Base-by-base conservation (phyloP, 2,888 invertebrate genomes). In the Oeneis ivallda region DNA sequence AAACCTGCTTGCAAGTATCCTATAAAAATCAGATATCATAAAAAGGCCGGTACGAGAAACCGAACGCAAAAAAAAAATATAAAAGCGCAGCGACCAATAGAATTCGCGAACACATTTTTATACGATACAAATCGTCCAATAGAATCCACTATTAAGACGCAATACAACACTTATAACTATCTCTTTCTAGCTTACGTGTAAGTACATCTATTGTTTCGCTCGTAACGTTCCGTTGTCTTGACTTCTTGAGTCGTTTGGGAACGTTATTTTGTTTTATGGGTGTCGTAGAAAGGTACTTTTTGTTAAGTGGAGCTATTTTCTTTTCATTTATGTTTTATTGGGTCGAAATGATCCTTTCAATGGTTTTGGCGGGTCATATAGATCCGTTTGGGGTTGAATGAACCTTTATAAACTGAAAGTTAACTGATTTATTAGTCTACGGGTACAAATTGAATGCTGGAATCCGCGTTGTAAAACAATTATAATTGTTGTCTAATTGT, bases 1-100 rank as follows among this genome's bases (percentile, higher is more conserved):
- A 79, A 79, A 80, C 78, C 83, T 84, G 84, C 75, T 76, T 71
- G 71, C 74, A 82, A 85, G 79, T 79, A 79, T 79, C 75, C 82
- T 79, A 84, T 86, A 85, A 86, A 85, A 82, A 79, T 81, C 82
- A 81, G 79, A 78, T 78, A 80, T 80, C 80, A 77, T 82, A 82
- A 84, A 84, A 81, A 72, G 69, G 69, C 71, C 63, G 71, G 66
- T 67, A 61, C 71, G 65, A 70, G 70, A 64, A 69, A 69, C 71
- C 72, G 71, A 75, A 72, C 70, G 74, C 71, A 67, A 75, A 74
- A 73, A 78, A 78, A 77, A 79, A 76, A 76, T 73, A 77, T 61
- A 61, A 61, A 82, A 76, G 68, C 69, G 58, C 68, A 59, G 71
- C 74, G 64, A 70, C 83, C 82, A 82, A 81, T 82, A 75, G 74